Conservation (phyloP, 2,113 vertebrate species). For the Corythoichthys haematopterus region DNA sequence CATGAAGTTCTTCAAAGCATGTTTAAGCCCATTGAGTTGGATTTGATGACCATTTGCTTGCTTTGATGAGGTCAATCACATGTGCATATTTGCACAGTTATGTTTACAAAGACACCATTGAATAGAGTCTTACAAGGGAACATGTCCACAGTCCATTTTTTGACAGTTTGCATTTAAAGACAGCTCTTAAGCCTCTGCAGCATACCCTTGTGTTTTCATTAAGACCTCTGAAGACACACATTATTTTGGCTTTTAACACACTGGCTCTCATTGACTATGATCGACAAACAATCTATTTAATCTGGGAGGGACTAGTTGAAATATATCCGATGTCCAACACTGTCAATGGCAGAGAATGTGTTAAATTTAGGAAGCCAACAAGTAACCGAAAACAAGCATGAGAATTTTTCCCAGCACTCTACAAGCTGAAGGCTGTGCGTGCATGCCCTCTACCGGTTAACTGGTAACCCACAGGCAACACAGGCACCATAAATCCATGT, state of each 20-base stretch:
- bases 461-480: too few species aligned
- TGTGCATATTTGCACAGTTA: background rate
- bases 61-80: background rate
- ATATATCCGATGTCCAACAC: too few species aligned
- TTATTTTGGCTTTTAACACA: background rate
- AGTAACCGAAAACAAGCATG: too few species aligned
- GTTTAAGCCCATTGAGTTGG: constrained; percentile 12
- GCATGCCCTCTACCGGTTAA: too few species aligned
- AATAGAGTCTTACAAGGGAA: background rate
- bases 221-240: constrained; percentile 41
- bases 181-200: constrained; percentile 12
- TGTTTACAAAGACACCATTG: background rate
- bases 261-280: too few species aligned
- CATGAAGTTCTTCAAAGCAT: background rate
- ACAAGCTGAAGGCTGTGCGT: too few species aligned
- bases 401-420: too few species aligned
- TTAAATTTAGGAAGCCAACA: too few species aligned
- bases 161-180: background rate
- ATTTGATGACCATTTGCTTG: constrained; percentile 6
- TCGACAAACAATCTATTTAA: too few species aligned
- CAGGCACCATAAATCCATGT: too few species aligned
- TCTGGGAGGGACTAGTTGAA: too few species aligned
- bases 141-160: background rate
- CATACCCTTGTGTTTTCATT: constrained; percentile 27
- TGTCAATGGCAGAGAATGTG: too few species aligned